Evolutionary conservation across 2,888 invertebrate genomes (phyloP), one percentile per base, ranked within the genome.

Genomic region (Orthonychiurus folsomi): DNA sequence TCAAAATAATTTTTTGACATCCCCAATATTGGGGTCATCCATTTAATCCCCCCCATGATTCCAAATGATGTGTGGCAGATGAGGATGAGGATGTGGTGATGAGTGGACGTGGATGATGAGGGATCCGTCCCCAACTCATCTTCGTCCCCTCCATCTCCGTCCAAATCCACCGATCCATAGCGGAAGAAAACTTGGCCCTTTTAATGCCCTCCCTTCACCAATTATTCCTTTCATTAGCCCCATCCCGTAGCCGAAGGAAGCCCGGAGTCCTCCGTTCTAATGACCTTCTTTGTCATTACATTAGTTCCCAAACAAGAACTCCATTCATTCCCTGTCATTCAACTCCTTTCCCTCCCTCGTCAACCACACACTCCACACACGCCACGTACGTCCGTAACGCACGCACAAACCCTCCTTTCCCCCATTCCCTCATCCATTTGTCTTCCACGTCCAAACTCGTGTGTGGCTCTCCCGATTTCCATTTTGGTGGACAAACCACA

Each of bases 311-410:
- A 37, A 37, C 37, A 37, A 37, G 37, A 37, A 12, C 20, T 1
- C 56, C 56, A 24, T 53, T 57, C 26, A 26, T 52, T 48, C 54
- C 18, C 27, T 37, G 53, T 52, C 25, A 23, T 25, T 3, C 59
- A 50, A 20, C 48, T 23, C 25, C 21, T 27, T 23, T 55, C 37
- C 18, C 56, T 62, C 63, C 65, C 53, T 61, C 60, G 63, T 63
- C 65, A 63, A 65, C 37, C 20, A 52, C 52, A 37, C 37, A 37
- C 37, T 37, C 37, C 20, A 52, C 52, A 37, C 37, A 37, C 37
- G 5, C n/a, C n/a, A n/a, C n/a, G n/a, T n/a, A n/a, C n/a, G n/a
- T 37, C 15, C 37, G 9, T 37, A 5, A 37, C 37, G 37, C 37
- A 37, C 37, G 5, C 37, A 37, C 37, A 37, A 37, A 37, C 37